Evolutionary conservation across 2,797 vertebrate species (phyloP).

Genomic region (Pseudomugil tenellus): DNA sequence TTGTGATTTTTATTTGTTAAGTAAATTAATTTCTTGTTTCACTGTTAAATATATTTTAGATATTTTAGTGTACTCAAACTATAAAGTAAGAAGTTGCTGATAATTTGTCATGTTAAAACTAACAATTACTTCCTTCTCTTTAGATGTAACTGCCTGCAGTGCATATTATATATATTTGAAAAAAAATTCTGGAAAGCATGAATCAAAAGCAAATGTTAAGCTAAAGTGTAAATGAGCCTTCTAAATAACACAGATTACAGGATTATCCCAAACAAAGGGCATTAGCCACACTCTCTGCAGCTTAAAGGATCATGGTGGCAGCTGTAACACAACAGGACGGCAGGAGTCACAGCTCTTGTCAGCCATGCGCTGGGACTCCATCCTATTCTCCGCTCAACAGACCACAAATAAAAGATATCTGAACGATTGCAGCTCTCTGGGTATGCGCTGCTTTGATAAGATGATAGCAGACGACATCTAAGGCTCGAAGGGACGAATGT

Average conservation of each 20-base stretch:
- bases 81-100: constrained; percentile 1
- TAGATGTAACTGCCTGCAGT: constrained; percentile 23
- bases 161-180: constrained; percentile 37
- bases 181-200: constrained; percentile 45
- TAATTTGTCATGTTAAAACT: neutral
- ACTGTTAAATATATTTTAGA: too few relatives aligned
- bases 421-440: constrained; percentile 53
- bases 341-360: constrained; percentile 75
- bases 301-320: constrained; percentile 85
- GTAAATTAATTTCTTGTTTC: neutral
- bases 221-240: constrained; percentile 82
- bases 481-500: constrained; percentile 50
- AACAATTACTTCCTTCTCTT: constrained; percentile 11
- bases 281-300: constrained; percentile 83
- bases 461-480: constrained; percentile 61
- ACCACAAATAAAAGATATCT: constrained; percentile 64
- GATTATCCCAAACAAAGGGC: constrained; percentile 87
- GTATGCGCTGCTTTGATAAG: constrained; percentile 59
- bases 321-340: constrained; percentile 83
- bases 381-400: constrained; percentile 39
- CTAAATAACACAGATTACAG: constrained; percentile 85
- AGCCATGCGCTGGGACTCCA: constrained; percentile 49
- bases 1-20: neutral
- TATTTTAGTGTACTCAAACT: neutral
- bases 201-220: constrained; percentile 68